These are phyloP conservation scores for Steinernema feltiae DNA, from an alignment of 1,140 invertebrate species.

Conservation along the genomic window DNA sequence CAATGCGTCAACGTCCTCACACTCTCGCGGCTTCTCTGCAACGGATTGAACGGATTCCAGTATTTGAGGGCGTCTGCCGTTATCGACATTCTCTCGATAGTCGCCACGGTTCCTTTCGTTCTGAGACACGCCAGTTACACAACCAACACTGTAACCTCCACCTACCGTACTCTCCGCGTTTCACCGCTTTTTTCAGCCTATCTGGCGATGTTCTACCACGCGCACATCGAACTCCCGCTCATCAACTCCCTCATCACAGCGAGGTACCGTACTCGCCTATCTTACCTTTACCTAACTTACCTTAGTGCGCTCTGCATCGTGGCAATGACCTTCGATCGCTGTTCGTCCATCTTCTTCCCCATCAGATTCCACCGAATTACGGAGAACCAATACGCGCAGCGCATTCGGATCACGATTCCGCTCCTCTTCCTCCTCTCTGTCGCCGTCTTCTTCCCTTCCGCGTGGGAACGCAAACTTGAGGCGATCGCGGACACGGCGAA, in stretches of 20 bases:
- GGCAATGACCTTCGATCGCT: conserved; percentile 51
- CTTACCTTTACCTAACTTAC: background rate
- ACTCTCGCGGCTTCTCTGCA: conserved; percentile 30
- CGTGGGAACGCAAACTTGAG: conserved; percentile 35
- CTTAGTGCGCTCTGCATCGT: conserved; percentile 47
- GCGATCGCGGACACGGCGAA: background rate
- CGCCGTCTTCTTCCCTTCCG: conserved; percentile 45
- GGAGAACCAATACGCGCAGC: conserved; percentile 31
- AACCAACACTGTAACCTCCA: conserved; percentile 30
- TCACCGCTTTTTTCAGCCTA: no score
- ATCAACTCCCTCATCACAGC: conserved; percentile 50
- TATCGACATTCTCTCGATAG: conserved; percentile 45
- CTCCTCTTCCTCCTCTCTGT: conserved; percentile 40
- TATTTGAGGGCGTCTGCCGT: conserved; percentile 52
- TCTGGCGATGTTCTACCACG: conserved; percentile 49
- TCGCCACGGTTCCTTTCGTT: conserved; percentile 49
- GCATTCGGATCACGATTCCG: conserved; percentile 33
- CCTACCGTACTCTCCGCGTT: no score
- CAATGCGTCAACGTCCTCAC: conserved; percentile 50
- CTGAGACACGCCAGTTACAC: conserved; percentile 42
- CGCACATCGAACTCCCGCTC: conserved; percentile 48
- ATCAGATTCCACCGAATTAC: conserved; percentile 43
- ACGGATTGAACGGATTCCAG: conserved; percentile 43
- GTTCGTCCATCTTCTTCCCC: conserved; percentile 45
- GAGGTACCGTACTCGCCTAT: conserved; percentile 26